These are phyloP conservation scores for Falcunculus frontatus DNA, from an alignment of 2,113 vertebrate genomes.

Conservation along the genomic window DNA sequence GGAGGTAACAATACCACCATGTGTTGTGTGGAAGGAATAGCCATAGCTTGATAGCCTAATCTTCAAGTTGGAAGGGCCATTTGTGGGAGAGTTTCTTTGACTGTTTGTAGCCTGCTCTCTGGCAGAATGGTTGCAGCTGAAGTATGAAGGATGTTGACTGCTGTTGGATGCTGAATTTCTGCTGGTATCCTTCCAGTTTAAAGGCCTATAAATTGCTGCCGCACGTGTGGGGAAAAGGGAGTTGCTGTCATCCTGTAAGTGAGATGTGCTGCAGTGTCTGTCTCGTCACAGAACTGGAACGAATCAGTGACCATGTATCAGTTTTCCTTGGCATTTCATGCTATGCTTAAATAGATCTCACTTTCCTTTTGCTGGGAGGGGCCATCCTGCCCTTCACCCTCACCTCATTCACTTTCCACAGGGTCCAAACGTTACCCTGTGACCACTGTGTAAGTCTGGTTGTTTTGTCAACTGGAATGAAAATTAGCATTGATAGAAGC, in stretches of 20 bases:
- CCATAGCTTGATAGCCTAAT: background rate
- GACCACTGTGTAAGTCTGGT: background rate
- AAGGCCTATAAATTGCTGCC: background rate
- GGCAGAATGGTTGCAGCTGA: background rate
- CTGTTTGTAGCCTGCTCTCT: background rate
- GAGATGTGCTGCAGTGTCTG: background rate
- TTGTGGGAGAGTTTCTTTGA: background rate
- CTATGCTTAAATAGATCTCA: background rate
- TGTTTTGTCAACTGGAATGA: background rate
- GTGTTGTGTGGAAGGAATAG: background rate
- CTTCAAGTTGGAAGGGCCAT: background rate
- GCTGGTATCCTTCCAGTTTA: rapidly evolving
- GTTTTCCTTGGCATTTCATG: background rate
- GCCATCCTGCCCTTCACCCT: background rate
- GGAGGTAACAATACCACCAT: background rate
- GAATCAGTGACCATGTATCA: background rate
- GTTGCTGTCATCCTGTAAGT: background rate
- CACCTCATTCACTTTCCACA: background rate
- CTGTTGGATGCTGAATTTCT: background rate
- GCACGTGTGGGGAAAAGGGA: background rate
- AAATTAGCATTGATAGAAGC: background rate
- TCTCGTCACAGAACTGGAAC: background rate
- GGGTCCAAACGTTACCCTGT: background rate
- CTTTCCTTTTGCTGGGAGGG: background rate
- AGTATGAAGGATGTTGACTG: background rate